Base-by-base conservation (phyloP, 2,113 vertebrate genomes). In the Elanoides forficatus region DNA sequence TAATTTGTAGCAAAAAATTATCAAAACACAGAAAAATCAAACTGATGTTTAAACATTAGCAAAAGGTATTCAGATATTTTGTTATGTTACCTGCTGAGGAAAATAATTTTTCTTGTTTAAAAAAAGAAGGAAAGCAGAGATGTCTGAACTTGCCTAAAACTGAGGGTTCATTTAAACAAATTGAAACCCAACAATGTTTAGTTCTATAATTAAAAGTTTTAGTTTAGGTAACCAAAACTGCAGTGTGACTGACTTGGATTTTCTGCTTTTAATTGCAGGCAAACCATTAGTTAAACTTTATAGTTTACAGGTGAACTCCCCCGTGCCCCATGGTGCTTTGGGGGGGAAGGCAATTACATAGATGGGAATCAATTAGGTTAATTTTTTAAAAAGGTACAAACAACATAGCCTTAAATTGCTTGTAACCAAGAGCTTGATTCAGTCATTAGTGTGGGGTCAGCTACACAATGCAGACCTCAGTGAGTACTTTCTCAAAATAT, bases 401-500 rank as follows among this genome's bases (percentile, higher is more conserved):
- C 45, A 75, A 15, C 30, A 10, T n/a, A 15, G 25, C 45, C 12
- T 66, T 82, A 22, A 68, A 50, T 22, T 79, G 25, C 25, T 76
- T 72, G 14, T n/a, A 63, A 60, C 42, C 25, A 38, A 43, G 6
- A 48, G 11, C 38, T 80, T 66, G 62, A 82, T 78, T 86, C 42
- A 83, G 42, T 14, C 29, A 36, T 81, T 81, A 90, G 27, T 30
- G 25, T 38, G 58, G 40, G 36, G 27, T 72, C 75, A 90, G 52
- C 36, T 76, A 25, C 48, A 12, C 9, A 75, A 40, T 32, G 91
- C 71, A 84, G 83, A 62, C 19, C 25, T 80, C 58, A 38, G 1
- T 94, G 82, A 85, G 42, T 45, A 48, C 43, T 59, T 58, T 29
- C 25, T 74, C 45, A 71, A 95, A 95, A 62, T 84, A 96, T 81